Conservation (phyloP, 2,888 invertebrate genomes). For the Chrysolina oricalcia region DNA sequence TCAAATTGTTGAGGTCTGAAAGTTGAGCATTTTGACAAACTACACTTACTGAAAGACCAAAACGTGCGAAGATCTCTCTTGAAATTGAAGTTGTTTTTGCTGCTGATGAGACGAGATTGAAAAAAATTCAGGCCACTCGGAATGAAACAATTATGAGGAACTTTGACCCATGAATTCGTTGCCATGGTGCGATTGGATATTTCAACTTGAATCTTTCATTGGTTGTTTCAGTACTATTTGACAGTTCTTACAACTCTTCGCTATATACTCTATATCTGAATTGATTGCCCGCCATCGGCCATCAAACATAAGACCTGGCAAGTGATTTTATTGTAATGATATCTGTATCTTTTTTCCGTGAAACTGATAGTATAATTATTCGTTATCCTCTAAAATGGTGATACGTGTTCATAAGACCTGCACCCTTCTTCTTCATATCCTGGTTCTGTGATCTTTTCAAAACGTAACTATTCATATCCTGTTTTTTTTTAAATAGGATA, state of each 20-base stretch:
- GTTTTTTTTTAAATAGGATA: too few species aligned
- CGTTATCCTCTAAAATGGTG: not conserved
- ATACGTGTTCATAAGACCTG: not conserved
- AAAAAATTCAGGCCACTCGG: not conserved
- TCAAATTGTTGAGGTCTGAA: not conserved
- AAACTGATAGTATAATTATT: not conserved
- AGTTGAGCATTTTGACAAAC: not conserved
- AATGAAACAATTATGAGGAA: not conserved
- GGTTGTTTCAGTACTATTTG: not conserved
- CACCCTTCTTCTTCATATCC: too few species aligned
- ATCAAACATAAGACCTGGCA: not conserved
- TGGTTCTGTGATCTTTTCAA: too few species aligned
- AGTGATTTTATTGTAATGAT: not conserved
- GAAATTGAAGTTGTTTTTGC: not conserved
- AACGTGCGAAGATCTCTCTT: not conserved
- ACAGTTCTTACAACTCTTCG: not conserved
- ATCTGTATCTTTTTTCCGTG: not conserved
- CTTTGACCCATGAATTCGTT: not conserved
- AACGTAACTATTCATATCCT: too few species aligned
- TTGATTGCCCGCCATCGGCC: not conserved
- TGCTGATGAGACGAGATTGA: not conserved
- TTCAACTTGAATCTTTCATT: not conserved
- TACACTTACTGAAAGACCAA: not conserved
- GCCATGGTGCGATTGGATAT: not conserved
- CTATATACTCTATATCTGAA: not conserved